These are phyloP conservation scores for Brachionus paranguensis DNA, from an alignment of 1,140 invertebrate species.

Conservation along the genomic window DNA sequence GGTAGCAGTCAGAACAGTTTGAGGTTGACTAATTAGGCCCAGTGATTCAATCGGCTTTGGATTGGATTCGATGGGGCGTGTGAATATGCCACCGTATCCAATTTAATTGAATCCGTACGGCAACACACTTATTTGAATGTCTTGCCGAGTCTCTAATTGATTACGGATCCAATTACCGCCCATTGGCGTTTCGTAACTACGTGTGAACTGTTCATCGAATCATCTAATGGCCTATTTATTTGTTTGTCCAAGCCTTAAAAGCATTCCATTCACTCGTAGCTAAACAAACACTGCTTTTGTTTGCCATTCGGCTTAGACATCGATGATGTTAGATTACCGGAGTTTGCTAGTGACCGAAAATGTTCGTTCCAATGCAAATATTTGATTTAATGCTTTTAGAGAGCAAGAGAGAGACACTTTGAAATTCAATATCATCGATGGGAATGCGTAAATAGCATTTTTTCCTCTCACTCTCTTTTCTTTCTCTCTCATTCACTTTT, in stretches of 20 bases:
- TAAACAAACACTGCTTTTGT: background rate
- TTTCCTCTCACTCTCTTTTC: background rate
- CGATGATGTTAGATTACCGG: background rate
- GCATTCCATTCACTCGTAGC: background rate
- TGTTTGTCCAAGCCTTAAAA: background rate
- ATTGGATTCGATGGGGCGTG: background rate
- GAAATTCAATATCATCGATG: conserved; percentile 29
- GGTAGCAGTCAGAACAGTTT: background rate
- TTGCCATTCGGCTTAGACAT: background rate
- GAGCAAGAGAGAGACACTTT: background rate
- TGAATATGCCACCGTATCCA: conserved; percentile 4
- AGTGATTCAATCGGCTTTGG: background rate
- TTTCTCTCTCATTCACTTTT: background rate
- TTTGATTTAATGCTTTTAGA: conserved; percentile 7
- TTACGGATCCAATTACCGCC: background rate
- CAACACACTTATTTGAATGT: conserved; percentile 18
- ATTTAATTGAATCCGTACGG: conserved; percentile 16
- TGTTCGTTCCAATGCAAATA: conserved; percentile 1
- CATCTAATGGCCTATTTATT: background rate
- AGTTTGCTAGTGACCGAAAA: conserved; percentile 1
- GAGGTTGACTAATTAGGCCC: background rate
- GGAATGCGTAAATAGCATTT: background rate
- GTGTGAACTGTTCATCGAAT: background rate
- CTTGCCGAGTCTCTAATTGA: conserved; percentile 22
- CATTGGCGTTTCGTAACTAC: background rate